Base-by-base conservation (phyloP, 2,888 invertebrate genomes). In the Chironomus tentans region DNA sequence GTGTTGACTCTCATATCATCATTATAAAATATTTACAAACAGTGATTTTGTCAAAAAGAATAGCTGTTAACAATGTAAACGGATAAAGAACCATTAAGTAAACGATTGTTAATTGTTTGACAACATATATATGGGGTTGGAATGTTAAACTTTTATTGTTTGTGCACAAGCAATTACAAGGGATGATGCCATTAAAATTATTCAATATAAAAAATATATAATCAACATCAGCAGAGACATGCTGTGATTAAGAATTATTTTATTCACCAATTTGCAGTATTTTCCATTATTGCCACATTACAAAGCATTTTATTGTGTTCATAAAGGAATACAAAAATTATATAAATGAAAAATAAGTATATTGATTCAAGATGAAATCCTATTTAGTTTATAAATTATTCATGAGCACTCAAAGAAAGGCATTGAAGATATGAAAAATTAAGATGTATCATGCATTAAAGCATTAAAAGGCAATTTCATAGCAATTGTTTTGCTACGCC, bases 401-500 rank as follows among this genome's bases (percentile, higher is more conserved):
- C 72, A 72, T 72, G 72, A 72, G 46, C 72, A 18, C 56, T 72
- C 28, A 22, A 72, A 38, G 38, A 62, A 72, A 62, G 48, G 21
- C 70, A 70, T 70, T 50, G 22, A 72, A 70, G 22, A 65, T 70
- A 70, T 21, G 24, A 70, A 70, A 50, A 72, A 72, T 72, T 72
- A 72, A 72, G 72, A 38, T 72, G 72, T 72, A 72, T 72, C 72
- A 61, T 18, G 61, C 72, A 72, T 72, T 61, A 72, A 72, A 46
- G 61, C 72, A 72, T 72, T 61, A 72, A 72, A 72, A 72, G 72
- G 72, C 72, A 72, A 72, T 72, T 72, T 72, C 38, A 62, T 50
- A 61, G 72, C 62, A 72, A 72, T 72, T 72, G 72, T 72, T 62
- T 61, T 72, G 72, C 62, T 72, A 72, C 72, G 72, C 72, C 72